A percentile compares a stretch with the other conserved stretches of the same genome.
Evolutionary conservation across 2,888 invertebrate species (phyloP).

Genomic region (Phengaris alcon): DNA sequence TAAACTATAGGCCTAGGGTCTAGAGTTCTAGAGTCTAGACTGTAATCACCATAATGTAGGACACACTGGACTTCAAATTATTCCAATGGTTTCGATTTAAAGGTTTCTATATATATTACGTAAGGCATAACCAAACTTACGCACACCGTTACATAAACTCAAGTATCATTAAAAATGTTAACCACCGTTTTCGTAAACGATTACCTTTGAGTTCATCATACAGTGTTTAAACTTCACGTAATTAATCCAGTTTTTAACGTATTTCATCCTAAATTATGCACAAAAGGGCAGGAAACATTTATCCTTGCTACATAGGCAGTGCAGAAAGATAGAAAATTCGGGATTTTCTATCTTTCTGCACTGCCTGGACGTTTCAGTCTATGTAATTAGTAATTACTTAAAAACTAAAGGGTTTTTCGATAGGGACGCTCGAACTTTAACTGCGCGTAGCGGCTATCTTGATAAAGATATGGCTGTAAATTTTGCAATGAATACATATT

Average conservation of each 20-base stretch:
- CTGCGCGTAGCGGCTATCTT: too few relatives aligned
- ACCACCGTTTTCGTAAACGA: conserved; percentile 1
- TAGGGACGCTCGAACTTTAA: too few relatives aligned
- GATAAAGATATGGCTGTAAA: too few relatives aligned
- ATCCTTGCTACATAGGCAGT: too few relatives aligned
- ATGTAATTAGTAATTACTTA: too few relatives aligned
- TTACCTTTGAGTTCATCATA: background rate
- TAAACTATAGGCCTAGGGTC: too few relatives aligned
- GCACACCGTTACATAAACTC: conserved; percentile 13
- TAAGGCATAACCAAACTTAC: conserved; percentile 7
- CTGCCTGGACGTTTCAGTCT: too few relatives aligned
- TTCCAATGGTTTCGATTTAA: conserved; percentile 9
- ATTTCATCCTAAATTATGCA: background rate
- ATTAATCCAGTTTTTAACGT: background rate
- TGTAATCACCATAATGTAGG: background rate
- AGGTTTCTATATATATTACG: conserved; percentile 5
- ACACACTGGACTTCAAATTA: conserved; percentile 6
- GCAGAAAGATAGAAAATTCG: too few relatives aligned
- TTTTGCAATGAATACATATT: too few relatives aligned
- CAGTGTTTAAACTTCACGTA: background rate
- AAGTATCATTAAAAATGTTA: conserved; percentile 12
- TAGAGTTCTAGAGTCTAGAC: background rate
- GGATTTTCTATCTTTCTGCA: too few relatives aligned
- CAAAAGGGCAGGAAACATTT: too few relatives aligned
- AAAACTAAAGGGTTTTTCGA: too few relatives aligned